phyloP scores from a whole-genome alignment of 35 echinoderm and acorn worm genomes.

The Holothuria glaberrima region DNA sequence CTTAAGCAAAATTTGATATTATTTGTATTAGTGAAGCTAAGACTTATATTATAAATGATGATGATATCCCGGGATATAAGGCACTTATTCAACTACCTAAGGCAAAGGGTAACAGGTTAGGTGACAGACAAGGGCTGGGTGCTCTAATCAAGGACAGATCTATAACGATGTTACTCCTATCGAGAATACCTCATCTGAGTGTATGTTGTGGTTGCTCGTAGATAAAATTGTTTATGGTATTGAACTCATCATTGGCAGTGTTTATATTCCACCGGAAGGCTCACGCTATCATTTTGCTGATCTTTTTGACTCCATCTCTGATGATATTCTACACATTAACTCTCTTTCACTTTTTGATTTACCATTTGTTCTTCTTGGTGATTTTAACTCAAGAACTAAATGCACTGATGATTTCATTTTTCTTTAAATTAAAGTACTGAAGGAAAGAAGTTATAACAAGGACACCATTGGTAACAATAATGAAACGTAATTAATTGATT shows the following conservation, averaged over 20 bases:
- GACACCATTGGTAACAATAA: no score
- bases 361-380: constrained; percentile 1
- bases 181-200: neutral
- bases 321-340: neutral
- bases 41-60: neutral
- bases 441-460: no score
- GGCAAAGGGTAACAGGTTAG: neutral
- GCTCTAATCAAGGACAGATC: neutral
- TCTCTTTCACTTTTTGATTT: neutral
- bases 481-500: no score
- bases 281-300: neutral
- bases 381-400: neutral
- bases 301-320: neutral
- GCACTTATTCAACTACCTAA: neutral
- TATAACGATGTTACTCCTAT: neutral
- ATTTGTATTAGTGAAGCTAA: neutral
- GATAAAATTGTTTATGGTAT: neutral
- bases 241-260: neutral
- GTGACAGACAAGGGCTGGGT: neutral
- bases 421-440: neutral
- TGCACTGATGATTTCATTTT: neutral
- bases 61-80: neutral
- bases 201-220: neutral
- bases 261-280: constrained; percentile 1
- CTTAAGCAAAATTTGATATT: neutral